These are phyloP conservation scores for Dipodomys ordii DNA, from an alignment of 2,113 vertebrate species.

Conservation along the genomic window DNA sequence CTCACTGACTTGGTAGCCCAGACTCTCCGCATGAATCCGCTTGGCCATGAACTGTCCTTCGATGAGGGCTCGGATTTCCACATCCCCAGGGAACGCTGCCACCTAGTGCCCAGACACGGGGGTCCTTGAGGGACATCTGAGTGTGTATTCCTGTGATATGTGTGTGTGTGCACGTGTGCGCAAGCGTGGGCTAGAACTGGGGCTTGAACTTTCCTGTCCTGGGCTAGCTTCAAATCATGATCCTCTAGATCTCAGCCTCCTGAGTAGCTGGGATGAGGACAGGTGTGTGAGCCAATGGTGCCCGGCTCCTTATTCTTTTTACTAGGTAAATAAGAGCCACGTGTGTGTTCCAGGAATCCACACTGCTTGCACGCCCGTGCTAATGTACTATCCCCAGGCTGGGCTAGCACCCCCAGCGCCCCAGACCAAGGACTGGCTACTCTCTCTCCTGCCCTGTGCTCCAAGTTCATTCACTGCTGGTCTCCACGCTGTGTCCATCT, in stretches of 20 bases:
- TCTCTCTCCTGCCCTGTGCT: background rate
- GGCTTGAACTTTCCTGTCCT: too few species aligned
- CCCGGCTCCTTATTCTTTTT: too few species aligned
- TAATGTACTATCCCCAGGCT: fast-evolving
- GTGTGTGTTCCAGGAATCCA: background rate
- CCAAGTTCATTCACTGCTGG: too few species aligned
- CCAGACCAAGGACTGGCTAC: background rate
- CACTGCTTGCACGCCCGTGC: background rate
- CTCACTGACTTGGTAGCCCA: constrained; percentile 95
- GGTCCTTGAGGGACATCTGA: background rate
- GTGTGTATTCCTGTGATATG: background rate
- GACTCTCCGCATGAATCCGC: constrained; percentile 94
- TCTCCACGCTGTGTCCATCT: too few species aligned
- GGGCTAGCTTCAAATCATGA: too few species aligned
- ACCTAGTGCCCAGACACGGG: constrained; percentile 86
- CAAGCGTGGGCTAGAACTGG: too few species aligned
- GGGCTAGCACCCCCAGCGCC: background rate
- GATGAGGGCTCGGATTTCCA: constrained; percentile 94
- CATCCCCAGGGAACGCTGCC: constrained; percentile 83
- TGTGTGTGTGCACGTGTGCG: background rate
- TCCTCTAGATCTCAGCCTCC: too few species aligned
- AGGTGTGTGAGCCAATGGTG: too few species aligned
- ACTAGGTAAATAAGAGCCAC: background rate
- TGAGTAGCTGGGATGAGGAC: too few species aligned
- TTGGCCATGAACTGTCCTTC: constrained; percentile 98